Conservation (phyloP, 2,888 invertebrate species). For the Dioctria linearis region DNA sequence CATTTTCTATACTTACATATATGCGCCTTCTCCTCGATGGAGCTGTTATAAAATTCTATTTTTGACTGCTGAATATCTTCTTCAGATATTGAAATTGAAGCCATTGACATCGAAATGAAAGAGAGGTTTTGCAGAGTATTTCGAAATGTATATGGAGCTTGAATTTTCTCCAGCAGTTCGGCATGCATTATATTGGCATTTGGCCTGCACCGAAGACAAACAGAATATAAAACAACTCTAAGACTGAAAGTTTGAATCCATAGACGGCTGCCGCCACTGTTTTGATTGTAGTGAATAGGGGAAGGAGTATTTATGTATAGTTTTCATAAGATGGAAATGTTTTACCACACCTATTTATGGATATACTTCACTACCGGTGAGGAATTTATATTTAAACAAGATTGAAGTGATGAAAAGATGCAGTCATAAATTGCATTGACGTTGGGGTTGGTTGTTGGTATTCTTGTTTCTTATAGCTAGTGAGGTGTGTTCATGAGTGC, state of each 20-base stretch:
- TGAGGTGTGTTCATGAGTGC: too few species aligned
- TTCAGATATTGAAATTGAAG: background rate
- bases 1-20: constrained; percentile 2
- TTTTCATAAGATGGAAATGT: background rate
- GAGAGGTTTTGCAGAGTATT: background rate
- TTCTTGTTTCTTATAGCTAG: too few species aligned
- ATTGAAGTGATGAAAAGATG: background rate
- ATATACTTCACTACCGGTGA: background rate
- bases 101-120: background rate
- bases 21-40: background rate
- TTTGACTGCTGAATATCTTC: constrained; percentile 7
- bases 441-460: background rate
- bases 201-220: background rate
- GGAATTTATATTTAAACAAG: background rate
- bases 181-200: too few species aligned
- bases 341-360: background rate
- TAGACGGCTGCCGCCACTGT: background rate
- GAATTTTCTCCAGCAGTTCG: background rate
- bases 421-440: background rate
- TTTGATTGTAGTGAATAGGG: background rate
- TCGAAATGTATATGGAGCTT: background rate
- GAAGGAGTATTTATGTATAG: background rate
- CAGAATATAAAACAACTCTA: background rate
- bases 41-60: background rate
- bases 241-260: too few species aligned